These are phyloP conservation scores for Orthosia incerta DNA, from an alignment of 2,888 invertebrate genomes.

Conservation along the genomic window DNA sequence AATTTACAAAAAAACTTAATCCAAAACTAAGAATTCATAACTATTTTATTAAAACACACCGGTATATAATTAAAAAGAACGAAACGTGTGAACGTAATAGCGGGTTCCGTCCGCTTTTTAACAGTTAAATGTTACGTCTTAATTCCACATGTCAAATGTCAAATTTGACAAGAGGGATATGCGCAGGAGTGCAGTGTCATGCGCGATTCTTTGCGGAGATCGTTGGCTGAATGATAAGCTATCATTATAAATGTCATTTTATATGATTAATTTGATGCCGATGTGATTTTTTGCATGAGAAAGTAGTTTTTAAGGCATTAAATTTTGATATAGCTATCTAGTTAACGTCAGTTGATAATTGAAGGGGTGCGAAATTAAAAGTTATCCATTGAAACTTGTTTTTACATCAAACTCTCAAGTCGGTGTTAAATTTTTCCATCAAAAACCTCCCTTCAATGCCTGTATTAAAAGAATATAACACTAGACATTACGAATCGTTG, in stretches of 20 bases:
- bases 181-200: conserved; percentile 78
- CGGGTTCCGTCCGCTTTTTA: conserved; percentile 80
- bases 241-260: conserved; percentile 85
- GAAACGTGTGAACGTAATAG: conserved; percentile 86
- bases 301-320: conserved; percentile 22
- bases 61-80: conserved; percentile 84
- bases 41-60: conserved; percentile 62
- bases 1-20: conserved; percentile 40
- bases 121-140: conserved; percentile 82
- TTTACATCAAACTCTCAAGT: no score
- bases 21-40: conserved; percentile 56
- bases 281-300: conserved; percentile 67
- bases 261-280: conserved; percentile 75
- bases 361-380: background rate
- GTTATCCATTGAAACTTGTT: background rate
- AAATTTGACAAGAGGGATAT: conserved; percentile 78
- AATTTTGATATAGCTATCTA: conserved; percentile 21
- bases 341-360: conserved; percentile 25
- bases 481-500: no score
- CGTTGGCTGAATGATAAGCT: conserved; percentile 81
- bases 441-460: no score
- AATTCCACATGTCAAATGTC: conserved; percentile 83
- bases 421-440: no score
- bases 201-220: conserved; percentile 79
- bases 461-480: no score